Evolutionary conservation across 2,888 invertebrate genomes (phyloP).

Genomic region (Oligia fasciuncula): DNA sequence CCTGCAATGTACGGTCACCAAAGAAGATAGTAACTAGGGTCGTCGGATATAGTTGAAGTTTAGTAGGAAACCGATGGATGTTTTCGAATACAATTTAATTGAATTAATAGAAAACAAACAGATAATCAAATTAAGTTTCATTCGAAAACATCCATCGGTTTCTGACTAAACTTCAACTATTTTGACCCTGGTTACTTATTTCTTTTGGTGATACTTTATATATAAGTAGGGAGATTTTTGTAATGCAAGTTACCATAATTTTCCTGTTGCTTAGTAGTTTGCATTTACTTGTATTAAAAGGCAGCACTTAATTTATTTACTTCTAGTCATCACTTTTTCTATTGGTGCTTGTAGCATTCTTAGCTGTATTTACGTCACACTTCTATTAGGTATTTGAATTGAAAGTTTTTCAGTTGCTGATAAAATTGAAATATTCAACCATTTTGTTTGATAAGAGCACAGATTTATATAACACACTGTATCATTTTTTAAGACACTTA

Average conservation of each 20-base stretch:
- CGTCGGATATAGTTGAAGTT: background rate
- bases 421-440: background rate
- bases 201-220: background rate
- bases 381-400: background rate
- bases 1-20: background rate
- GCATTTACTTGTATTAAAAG: conserved; percentile 13
- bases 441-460: background rate
- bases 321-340: conserved; percentile 49
- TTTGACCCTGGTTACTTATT: background rate
- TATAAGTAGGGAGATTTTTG: background rate
- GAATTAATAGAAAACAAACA: too few species aligned
- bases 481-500: background rate
- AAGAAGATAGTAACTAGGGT: background rate
- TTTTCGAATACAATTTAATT: background rate
- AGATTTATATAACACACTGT: background rate
- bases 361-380: background rate
- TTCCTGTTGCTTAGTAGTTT: background rate
- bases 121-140: background rate
- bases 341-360: background rate
- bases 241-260: conserved; percentile 1
- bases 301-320: conserved; percentile 32
- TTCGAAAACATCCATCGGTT: too few species aligned
- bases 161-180: too few species aligned
- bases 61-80: background rate
- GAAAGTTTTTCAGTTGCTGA: background rate